Evolutionary conservation across 2,113 vertebrate genomes (phyloP), one percentile per base, ranked within the genome.

Genomic region (Pimephales promelas): DNA sequence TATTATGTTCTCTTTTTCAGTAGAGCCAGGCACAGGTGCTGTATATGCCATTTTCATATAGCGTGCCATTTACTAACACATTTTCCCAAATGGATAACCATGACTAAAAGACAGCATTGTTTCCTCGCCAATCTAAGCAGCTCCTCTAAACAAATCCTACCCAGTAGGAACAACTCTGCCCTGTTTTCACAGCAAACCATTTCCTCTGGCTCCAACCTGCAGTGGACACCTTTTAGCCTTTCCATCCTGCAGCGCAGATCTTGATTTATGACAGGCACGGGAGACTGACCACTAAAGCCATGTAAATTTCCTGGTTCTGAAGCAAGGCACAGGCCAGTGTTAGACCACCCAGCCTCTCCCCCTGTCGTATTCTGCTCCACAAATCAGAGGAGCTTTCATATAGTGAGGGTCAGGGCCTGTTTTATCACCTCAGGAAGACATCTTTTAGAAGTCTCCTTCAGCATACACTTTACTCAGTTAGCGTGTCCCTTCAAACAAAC

Each of bases 291-390:
- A 90, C 93, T 93, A 92, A 92, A 92, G 89, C 84, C 59, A 93
- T 92, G 91, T 93, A 92, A 91, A 94, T 93, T 88, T 89, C 81
- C 88, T 92, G 87, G 89, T 45, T 79, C 83, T 85, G 88, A 87
- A 89, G 83, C 90, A 84, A 87, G 89, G 90, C 88, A 88, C 90
- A 90, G 91, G 90, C 88, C 81, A 34, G 82, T 73, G 80, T 85
- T 84, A 86, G 92, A 94, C 93, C 93, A 93, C 92, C 92, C 93
- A 94, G 90, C 87, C 89, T 88, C 85, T 83, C 43, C 82, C 83
- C 88, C 89, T 90, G 89, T 66, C 83, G 87, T 85, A 72, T 87
- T 78, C 72, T 59, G 84, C 87, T 86, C 92, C 86, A 91, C 91
- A 90, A 92, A 93, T 92, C 89, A 87, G 70, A 88, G 84, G 83